Base-by-base conservation (phyloP, 2,113 vertebrate species). In the Cinclus mexicanus region DNA sequence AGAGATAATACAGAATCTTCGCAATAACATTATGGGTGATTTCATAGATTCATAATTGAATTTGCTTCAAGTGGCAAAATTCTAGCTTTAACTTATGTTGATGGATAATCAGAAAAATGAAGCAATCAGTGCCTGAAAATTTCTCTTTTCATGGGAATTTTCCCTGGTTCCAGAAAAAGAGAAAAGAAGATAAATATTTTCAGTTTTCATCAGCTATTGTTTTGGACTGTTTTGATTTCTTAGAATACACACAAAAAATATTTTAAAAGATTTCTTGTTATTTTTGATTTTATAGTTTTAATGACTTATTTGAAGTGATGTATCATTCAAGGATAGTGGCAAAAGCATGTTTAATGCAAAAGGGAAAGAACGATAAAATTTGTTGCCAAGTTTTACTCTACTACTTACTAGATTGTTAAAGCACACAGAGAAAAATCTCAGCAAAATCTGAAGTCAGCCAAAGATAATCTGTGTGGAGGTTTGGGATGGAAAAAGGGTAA, bases 311-410 rank as follows among this genome's bases (percentile, higher is more conserved):
- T 85, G 42, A 78, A 75, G 12, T 37, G 28, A 42, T 25, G 9
- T 60, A 19, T 65, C 33, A 20, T 37, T 65, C 37, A 50, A 52
- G 28, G 31, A 13, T 33, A 28, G 21, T 2, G 2, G 4, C 8
- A 28, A 65, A 64, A 44, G 19, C 8, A 20, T 12, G 26, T 65
- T 37, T 57, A 33, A 12, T 0, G 9, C 28, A 19, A 12, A 68
- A 60, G 16, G 7, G 28, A 57, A 56, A 50, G 31, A 0, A 0
- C 0, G 1, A 19, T 26, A 37, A 35, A 31, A 5, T 37, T 50
- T 19, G 4, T 25, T 67, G 23, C 8, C 39, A 74, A 52, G 12
- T 37, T 52, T 67, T 7, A 33, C n/a, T 46, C 19, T 52, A 17
- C 10, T 67, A 12, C 11, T 67, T n/a, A 4, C 9, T 25, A 28